phyloP scores from a whole-genome alignment of 2,888 invertebrate species.

The Lasioglossum oenotherae region DNA sequence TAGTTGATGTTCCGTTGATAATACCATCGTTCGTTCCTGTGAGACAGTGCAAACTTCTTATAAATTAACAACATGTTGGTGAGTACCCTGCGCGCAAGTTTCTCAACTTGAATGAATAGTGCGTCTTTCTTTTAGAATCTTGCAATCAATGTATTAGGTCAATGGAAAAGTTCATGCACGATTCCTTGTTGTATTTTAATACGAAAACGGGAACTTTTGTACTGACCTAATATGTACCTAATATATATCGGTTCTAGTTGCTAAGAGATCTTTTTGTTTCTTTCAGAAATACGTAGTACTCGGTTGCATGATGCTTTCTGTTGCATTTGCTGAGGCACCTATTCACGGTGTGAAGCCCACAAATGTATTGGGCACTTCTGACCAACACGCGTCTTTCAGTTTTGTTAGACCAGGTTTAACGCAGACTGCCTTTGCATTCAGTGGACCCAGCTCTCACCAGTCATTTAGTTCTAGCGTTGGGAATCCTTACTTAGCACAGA shows the following conservation, averaged over 20 bases:
- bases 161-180: background rate
- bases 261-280: background rate
- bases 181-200: background rate
- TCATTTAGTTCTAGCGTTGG: conserved; percentile 80
- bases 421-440: conserved; percentile 80
- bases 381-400: conserved; percentile 81
- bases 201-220: background rate
- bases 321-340: conserved; percentile 64
- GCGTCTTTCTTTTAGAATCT: background rate
- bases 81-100: conserved; percentile 50
- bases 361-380: conserved; percentile 77
- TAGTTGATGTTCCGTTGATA: conserved; percentile 71
- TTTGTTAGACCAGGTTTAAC: conserved; percentile 80
- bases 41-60: conserved; percentile 4
- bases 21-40: conserved; percentile 36
- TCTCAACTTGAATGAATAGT: background rate
- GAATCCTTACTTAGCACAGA: conserved; percentile 77
- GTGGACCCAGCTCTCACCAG: conserved; percentile 81
- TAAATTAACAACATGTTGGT: conserved; percentile 66
- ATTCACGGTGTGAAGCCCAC: conserved; percentile 74
- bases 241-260: background rate
- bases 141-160: background rate
- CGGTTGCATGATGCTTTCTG: conserved; percentile 46
- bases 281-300: conserved; percentile 69
- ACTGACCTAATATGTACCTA: background rate